phyloP scores from a whole-genome alignment of 1,140 invertebrate genomes.

The Asobara japonica region DNA sequence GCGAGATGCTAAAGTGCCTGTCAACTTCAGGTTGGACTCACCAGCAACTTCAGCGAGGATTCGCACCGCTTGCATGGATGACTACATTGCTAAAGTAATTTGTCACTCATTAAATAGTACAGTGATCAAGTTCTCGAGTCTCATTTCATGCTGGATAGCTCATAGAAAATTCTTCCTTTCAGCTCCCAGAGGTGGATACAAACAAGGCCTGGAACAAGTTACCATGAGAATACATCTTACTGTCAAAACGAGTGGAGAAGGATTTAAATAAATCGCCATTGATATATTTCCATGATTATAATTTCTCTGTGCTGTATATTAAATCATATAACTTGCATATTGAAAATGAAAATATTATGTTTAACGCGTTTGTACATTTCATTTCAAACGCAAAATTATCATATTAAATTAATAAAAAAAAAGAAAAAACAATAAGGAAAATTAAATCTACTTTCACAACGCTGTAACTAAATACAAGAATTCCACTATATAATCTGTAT shows the following conservation, averaged over 20 bases:
- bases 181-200: background rate
- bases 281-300: constrained; percentile 24
- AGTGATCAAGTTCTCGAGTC: background rate
- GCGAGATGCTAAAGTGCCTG: constrained; percentile 71
- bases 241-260: no score
- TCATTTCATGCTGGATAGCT: constrained; percentile 51
- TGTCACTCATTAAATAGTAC: background rate
- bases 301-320: constrained; percentile 39
- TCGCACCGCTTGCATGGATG: constrained; percentile 80
- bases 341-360: constrained; percentile 27
- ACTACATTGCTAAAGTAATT: constrained; percentile 14
- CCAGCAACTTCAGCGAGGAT: constrained; percentile 91
- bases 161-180: background rate
- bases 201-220: background rate
- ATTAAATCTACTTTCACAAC: constrained; percentile 49
- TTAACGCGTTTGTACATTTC: constrained; percentile 16
- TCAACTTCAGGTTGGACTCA: constrained; percentile 82
- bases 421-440: constrained; percentile 26
- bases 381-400: background rate
- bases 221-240: background rate
- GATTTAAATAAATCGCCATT: background rate
- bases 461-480: constrained; percentile 49
- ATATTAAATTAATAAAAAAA: constrained; percentile 7
- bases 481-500: constrained; percentile 29
- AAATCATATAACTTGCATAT: constrained; percentile 35